Base-by-base conservation (phyloP, 1,140 invertebrate species). In the Steinernema khuongi region DNA sequence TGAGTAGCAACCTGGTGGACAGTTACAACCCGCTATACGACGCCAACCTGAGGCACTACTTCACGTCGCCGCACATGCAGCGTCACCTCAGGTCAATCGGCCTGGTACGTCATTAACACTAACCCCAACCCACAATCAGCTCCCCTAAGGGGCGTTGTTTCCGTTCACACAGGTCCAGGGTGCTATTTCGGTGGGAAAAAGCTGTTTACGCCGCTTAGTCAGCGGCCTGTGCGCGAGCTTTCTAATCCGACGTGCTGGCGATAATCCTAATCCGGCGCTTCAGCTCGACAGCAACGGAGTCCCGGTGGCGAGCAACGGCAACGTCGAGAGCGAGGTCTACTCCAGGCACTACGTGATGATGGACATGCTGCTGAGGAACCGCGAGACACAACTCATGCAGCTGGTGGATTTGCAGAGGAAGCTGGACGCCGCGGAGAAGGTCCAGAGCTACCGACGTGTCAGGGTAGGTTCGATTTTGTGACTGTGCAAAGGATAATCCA, bases 1-100 rank as follows among this genome's bases (percentile, higher is more conserved):
- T 79, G 77, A 75, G 71, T 33, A 75, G 76, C 30, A 77, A 60
- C 28, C 71, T 77, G 29, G 50, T 79, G n/a, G 77, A 79, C 41
- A 74, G 73, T 41, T 79, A 79, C 50, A 79, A 79, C 36, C 77
- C 76, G 4, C 70, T 80, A n/a, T 81, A 72, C 66, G 81, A 82
- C 77, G 83, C 84, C 1, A 82, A 83, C 71, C 77, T 83, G 4
- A 77, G 83, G 18, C 81, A 83, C 60, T 83, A 83, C 70, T 83
- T 83, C 69, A 82, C 81, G 2, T 68, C 77, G 1, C 82, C 81
- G 0, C 83, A 83, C 50, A 83, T 83, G 81, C 81, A 83, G 72
- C 84, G 84, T 74, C 81, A 83, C 67, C 73, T 83, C 31, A 69
- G 78, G 50, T 77, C 75, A 29, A 71, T 83, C 75, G 81, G 81